Evolutionary conservation across 2,888 invertebrate genomes (phyloP), one percentile per base, ranked within the genome.

Genomic region (Pharmacophagus antenor): DNA sequence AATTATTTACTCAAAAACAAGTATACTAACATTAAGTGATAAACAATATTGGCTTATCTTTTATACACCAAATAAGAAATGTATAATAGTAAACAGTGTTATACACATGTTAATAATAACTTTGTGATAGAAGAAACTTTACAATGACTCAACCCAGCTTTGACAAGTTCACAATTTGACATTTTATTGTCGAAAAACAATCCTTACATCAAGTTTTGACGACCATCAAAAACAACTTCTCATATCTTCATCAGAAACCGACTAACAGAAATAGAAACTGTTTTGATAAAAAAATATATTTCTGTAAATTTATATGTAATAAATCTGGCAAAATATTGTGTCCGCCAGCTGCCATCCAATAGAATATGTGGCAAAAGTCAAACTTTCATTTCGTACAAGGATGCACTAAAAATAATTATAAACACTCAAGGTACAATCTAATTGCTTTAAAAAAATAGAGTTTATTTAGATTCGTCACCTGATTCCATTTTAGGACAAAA

Each of bases 341-440:
- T 84, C 85, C 84, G 87, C 89, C 90, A 90, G 87, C 88, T 89
- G 91, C 90, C 89, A 88, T 89, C 86, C 90, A 88, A 86, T 81
- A 84, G 88, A 89, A 89, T 91, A 91, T 91, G 91, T 91, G 91
- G 91, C 91, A 91, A 88, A 91, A 91, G 89, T 90, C 89, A 89
- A 89, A 89, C 90, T 89, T 89, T 89, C 89, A 88, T 89, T 88
- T 88, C 83, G 84, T 85, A 88, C 89, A 87, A 89, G 88, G 89
- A 88, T 88, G 82, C 85, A 87, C 90, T 88, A 89, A 84, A 91
- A 90, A 90, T 91, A 91, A 80, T 81, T 82, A 83, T 77, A 84
- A 88, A 88, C 86, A 85, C 79, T 82, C 70, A 69, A 77, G 70
- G 74, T 73, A 79, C 71, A 71, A 77, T 68, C 70, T 73, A 66